These are phyloP conservation scores for Microplitis mediator DNA, from an alignment of 1,140 invertebrate genomes.

Conservation along the genomic window DNA sequence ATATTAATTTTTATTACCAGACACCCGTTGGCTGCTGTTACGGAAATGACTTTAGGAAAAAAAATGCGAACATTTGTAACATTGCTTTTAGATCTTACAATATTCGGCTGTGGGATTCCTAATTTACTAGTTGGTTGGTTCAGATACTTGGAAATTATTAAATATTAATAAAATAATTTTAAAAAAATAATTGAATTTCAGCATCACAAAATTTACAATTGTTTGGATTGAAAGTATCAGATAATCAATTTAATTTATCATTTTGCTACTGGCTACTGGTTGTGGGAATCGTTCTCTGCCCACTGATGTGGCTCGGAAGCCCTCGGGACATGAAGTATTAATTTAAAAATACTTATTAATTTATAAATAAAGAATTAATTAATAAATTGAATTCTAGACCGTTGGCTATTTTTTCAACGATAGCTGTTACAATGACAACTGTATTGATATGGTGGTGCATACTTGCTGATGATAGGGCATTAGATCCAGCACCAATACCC, in stretches of 20 bases:
- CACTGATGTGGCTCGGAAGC: slow-evolving; percentile 82
- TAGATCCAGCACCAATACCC: slow-evolving; percentile 41
- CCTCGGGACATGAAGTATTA: slow-evolving; percentile 81
- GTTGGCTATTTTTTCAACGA: slow-evolving; percentile 45
- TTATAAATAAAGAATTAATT: slow-evolving; percentile 20
- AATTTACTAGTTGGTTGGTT: slow-evolving; percentile 76
- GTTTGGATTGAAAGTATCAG: slow-evolving; percentile 71
- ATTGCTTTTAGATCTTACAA: slow-evolving; percentile 72
- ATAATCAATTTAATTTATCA: slow-evolving; percentile 68
- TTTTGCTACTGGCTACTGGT: slow-evolving; percentile 79
- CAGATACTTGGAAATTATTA: neutral
- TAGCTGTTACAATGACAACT: slow-evolving; percentile 43
- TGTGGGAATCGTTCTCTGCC: slow-evolving; percentile 72
- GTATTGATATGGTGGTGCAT: slow-evolving; percentile 57
- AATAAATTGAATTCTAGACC: slow-evolving; percentile 41
- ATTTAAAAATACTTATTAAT: slow-evolving; percentile 22
- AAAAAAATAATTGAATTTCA: slow-evolving; percentile 48
- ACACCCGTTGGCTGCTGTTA: slow-evolving; percentile 78
- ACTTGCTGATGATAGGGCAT: slow-evolving; percentile 44
- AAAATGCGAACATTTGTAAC: slow-evolving; percentile 67
- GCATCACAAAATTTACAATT: slow-evolving; percentile 78
- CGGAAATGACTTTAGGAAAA: slow-evolving; percentile 72
- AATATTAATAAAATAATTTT: slow-evolving; percentile 18
- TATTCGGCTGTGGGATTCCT: slow-evolving; percentile 77
- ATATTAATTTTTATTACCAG: slow-evolving; percentile 52